Evolutionary conservation across 1,140 invertebrate genomes (phyloP), one percentile per base, ranked within the genome.

Genomic region (Mactra quadrangularis): DNA sequence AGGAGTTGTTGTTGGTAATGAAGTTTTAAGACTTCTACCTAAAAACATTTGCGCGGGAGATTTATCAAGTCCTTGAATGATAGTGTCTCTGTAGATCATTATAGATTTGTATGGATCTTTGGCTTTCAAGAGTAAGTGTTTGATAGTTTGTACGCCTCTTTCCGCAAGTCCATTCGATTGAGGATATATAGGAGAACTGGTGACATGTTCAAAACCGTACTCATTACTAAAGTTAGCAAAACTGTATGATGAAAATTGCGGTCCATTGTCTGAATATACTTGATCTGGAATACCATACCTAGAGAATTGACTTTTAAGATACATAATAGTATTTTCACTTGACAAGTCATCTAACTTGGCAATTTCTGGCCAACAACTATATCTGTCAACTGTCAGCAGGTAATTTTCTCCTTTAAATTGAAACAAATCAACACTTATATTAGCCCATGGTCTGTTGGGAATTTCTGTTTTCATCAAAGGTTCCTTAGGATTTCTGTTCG

Each of bases 291-390:
- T 79, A 19, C 86, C 79, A 75, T 84, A 66, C 15, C 55, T 25
- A 22, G 79, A 60, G 11, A 41, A 19, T 55, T 72, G 66, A 38
- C 53, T 77, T 27, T 27, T n/a, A 0, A 71, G 55, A 6, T 94
- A 86, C 84, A 94, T 92, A 15, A 90, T 83, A 90, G 92, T 94
- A 79, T 92, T 92, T 22, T 81, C 9, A 25, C 33, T 62, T 74
- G 68, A 27, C 38, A 59, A 22, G 13, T 11, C 29, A 15, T 45
- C 29, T 11, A 66, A 60, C 38, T 66, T 77, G 29, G 27, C 62
- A 17, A 85, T 31, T 27, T 81, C 86, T 1, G 75, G 31, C 27
- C 53, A 87, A 17, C 75, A 53, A 13, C 77, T 79, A 60, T 59
- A 85, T 71, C 81, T 75, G 35, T 86, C 82, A 11, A 85, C 81